Conservation (phyloP, 2,888 invertebrate species). For the Tribolium freemani region DNA sequence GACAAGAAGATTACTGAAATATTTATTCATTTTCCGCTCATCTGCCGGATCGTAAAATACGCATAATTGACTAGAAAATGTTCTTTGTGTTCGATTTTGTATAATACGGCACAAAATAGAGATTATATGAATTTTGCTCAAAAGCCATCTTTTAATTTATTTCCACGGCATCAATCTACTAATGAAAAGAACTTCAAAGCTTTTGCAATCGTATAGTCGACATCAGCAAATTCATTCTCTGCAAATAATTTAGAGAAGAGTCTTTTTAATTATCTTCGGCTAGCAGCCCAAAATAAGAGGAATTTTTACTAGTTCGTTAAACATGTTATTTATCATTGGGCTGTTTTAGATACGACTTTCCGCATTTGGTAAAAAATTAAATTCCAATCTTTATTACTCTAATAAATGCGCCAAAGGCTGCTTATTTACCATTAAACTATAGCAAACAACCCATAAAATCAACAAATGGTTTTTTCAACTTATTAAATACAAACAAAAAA, state of each 20-base stretch:
- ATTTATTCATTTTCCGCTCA: not conserved
- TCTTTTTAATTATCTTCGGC: not conserved
- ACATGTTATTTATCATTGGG: not conserved
- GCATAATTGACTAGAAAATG: not conserved
- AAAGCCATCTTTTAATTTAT: constrained; percentile 3
- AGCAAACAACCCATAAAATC: no score
- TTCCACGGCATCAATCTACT: not conserved
- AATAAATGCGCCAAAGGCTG: no score
- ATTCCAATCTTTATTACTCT: no score
- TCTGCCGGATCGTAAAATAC: not conserved
- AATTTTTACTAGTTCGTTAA: not conserved
- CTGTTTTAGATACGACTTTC: not conserved
- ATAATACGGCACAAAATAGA: not conserved
- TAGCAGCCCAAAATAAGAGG: not conserved
- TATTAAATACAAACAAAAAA: no score
- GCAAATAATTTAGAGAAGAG: not conserved
- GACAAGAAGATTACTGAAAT: not conserved
- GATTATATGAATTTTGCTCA: not conserved
- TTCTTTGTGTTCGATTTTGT: not conserved
- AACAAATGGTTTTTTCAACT: no score
- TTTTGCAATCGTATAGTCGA: not conserved
- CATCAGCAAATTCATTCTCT: constrained; percentile 1
- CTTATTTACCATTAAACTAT: no score
- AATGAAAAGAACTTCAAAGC: constrained; percentile 11
- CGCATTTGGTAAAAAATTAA: no score